A percentile compares a stretch with the other conserved stretches of the same genome.
These are phyloP conservation scores for Hirtodrosophila alboralis DNA, from an alignment of 2,888 invertebrate genomes.

Conservation along the genomic window DNA sequence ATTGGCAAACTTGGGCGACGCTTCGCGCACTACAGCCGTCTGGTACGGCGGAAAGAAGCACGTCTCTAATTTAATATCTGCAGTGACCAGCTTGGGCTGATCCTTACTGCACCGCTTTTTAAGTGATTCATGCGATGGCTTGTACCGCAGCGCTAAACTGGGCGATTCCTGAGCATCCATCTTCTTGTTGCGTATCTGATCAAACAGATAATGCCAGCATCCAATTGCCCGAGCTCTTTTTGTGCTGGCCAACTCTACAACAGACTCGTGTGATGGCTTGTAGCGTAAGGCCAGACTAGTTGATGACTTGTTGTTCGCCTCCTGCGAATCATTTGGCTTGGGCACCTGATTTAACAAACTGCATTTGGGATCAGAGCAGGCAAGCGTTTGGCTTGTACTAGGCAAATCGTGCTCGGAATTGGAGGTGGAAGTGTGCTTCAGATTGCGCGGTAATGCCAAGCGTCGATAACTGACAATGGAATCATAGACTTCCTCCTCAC, in stretches of 20 bases:
- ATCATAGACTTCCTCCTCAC: slow-evolving; percentile 60
- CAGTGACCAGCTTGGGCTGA: slow-evolving; percentile 1
- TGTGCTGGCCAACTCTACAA: slow-evolving; percentile 11
- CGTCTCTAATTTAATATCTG: slow-evolving; percentile 51
- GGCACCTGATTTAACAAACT: slow-evolving; percentile 4
- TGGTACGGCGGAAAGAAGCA: slow-evolving; percentile 66
- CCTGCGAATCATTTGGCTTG: not conserved
- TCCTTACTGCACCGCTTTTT: slow-evolving; percentile 44
- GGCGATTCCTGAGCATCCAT: slow-evolving; percentile 7
- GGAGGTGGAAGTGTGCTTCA: not conserved
- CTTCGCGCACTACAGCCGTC: slow-evolving; percentile 64
- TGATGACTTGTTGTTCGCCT: slow-evolving; percentile 7
- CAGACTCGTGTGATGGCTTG: slow-evolving; percentile 36
- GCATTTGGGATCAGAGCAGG: slow-evolving; percentile 1
- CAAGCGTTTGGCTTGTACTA: not conserved
- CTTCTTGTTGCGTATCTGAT: slow-evolving; percentile 28
- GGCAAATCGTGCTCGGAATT: slow-evolving; percentile 12
- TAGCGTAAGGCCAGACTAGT: slow-evolving; percentile 26
- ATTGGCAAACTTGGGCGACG: slow-evolving; percentile 61
- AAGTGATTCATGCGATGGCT: slow-evolving; percentile 64
- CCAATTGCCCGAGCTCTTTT: slow-evolving; percentile 23
- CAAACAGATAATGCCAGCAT: slow-evolving; percentile 50
- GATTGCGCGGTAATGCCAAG: slow-evolving; percentile 1
- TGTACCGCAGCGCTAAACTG: slow-evolving; percentile 64
- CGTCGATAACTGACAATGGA: slow-evolving; percentile 60